Conservation (phyloP, 1,140 invertebrate genomes). For the Lordiphosa collinella region DNA sequence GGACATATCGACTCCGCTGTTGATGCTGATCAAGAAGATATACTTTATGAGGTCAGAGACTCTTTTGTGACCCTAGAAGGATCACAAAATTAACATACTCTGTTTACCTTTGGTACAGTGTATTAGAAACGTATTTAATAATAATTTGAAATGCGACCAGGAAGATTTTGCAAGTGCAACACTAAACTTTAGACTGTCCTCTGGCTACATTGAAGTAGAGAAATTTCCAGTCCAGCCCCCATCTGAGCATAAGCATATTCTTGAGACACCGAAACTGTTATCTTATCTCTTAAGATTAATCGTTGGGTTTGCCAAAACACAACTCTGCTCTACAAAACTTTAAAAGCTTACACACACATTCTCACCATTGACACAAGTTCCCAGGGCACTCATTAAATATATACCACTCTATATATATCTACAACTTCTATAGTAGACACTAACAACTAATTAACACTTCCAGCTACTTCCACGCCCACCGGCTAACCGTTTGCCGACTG, state of each 20-base stretch:
- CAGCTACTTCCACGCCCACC: constrained; percentile 72
- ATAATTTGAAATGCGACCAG: too few species aligned
- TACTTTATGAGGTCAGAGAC: too few species aligned
- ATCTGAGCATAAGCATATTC: background rate
- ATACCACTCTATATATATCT: constrained; percentile 1
- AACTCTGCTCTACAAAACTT: constrained; percentile 6
- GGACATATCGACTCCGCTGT: too few species aligned
- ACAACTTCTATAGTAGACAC: constrained; percentile 23
- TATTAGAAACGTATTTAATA: too few species aligned
- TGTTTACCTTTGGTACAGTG: too few species aligned
- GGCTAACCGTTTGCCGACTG: constrained; percentile 65
- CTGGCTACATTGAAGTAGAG: background rate
- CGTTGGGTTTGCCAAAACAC: constrained; percentile 1
- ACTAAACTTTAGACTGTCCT: too few species aligned
- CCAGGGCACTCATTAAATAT: constrained; percentile 48
- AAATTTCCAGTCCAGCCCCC: constrained; percentile 5
- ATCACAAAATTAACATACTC: too few species aligned
- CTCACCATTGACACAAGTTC: constrained; percentile 51
- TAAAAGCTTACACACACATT: constrained; percentile 9
- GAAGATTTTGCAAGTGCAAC: too few species aligned
- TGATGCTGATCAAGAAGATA: too few species aligned
- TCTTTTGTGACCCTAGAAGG: too few species aligned
- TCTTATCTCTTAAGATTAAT: constrained; percentile 43
- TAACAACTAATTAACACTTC: constrained; percentile 77
- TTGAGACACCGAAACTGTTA: constrained; percentile 9